These are phyloP conservation scores for Xylophagus ater DNA, from an alignment of 2,888 invertebrate genomes.

Conservation along the genomic window DNA sequence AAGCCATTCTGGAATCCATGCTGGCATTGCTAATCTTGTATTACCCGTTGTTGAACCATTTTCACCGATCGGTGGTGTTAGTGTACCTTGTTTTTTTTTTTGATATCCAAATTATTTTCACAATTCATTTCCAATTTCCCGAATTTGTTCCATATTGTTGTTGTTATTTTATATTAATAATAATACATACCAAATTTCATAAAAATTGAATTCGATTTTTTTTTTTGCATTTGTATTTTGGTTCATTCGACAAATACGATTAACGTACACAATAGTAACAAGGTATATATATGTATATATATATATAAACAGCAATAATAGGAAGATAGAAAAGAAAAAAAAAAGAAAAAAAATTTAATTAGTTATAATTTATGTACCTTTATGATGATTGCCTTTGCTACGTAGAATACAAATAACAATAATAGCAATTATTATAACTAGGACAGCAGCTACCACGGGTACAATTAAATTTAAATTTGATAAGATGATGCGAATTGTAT, in stretches of 20 bases:
- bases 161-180: too few species aligned
- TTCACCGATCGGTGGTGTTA: slow-evolving; percentile 64
- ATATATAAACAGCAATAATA: slow-evolving; percentile 8
- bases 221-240: too few species aligned
- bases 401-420: slow-evolving; percentile 86
- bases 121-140: slow-evolving; percentile 7
- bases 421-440: slow-evolving; percentile 87
- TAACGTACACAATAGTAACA: too few species aligned
- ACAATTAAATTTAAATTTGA: slow-evolving; percentile 88
- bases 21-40: slow-evolving; percentile 44
- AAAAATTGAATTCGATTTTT: too few species aligned
- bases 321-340: slow-evolving; percentile 24
- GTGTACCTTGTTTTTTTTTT: slow-evolving; percentile 50
- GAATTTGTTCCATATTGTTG: slow-evolving; percentile 7
- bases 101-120: slow-evolving; percentile 8
- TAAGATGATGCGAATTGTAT: slow-evolving; percentile 77
- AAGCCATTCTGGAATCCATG: slow-evolving; percentile 79
- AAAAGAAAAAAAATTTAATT: slow-evolving; percentile 30
- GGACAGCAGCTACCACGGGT: slow-evolving; percentile 80
- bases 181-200: too few species aligned
- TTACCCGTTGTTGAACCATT: slow-evolving; percentile 38
- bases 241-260: too few species aligned
- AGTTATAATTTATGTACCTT: slow-evolving; percentile 53
- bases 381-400: slow-evolving; percentile 71
- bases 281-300: too few species aligned